Evolutionary conservation across 2,797 vertebrate genomes (phyloP).

Genomic region (Tadarida brasiliensis): DNA sequence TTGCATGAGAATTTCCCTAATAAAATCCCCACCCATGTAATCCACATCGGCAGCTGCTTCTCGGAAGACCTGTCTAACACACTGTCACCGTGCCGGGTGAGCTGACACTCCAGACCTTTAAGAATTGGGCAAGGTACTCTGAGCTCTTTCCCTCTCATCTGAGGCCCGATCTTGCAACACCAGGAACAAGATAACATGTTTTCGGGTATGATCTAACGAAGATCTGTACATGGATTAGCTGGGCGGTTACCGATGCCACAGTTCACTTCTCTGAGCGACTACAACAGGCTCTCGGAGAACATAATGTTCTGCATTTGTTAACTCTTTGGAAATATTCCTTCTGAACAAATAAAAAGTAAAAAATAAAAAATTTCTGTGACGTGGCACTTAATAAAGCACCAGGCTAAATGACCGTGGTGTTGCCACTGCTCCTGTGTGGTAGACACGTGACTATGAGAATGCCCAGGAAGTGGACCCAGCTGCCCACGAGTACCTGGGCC

Average conservation of each 20-base stretch:
- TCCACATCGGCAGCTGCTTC: not conserved
- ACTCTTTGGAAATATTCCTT: not conserved
- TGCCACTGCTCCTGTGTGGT: no score
- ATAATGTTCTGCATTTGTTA: rapidly evolving
- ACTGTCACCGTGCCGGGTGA: no score
- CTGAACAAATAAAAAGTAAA: not conserved
- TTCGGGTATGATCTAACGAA: not conserved
- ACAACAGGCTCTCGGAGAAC: not conserved
- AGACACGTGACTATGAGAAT: rapidly evolving
- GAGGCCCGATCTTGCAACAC: not conserved
- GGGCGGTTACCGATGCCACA: not conserved
- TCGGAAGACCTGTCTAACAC: not conserved
- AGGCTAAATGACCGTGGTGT: rapidly evolving
- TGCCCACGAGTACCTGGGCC: not conserved
- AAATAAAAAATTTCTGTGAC: not conserved
- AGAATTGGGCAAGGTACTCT: rapidly evolving
- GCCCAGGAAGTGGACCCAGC: rapidly evolving
- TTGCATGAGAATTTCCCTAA: rapidly evolving
- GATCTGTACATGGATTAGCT: not conserved
- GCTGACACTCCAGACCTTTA: not conserved
- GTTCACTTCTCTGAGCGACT: not conserved
- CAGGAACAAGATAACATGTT: rapidly evolving
- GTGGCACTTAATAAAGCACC: not conserved
- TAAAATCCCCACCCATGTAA: rapidly evolving
- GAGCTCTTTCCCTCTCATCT: not conserved